Evolutionary conservation across 2,113 vertebrate species (phyloP), one percentile per base, ranked within the genome.

Genomic region (Oreotrochilus melanogaster): DNA sequence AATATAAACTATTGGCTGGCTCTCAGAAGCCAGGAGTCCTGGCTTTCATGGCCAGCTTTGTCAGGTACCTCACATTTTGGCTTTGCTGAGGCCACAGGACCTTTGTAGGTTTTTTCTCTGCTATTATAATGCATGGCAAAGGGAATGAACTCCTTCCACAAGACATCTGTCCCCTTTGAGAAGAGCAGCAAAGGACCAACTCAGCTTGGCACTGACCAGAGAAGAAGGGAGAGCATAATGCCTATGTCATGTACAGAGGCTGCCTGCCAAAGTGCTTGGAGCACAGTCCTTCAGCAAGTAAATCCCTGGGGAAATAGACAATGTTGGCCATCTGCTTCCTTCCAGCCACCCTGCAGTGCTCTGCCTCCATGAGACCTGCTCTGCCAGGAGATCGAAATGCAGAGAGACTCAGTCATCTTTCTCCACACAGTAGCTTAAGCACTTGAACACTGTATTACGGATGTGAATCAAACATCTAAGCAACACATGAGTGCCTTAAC

Each of bases 211-310:
- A 45, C 28, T 6, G 12, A 53, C 28, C 53, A n/a, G 57, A 0
- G 0, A 83, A 53, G 45, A 25, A 72, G 53, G 48, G 47, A 78
- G 62, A 69, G n/a, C 10, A 4, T 60, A 93, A 75, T 0, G 0
- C 31, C 33, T 51, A 5, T 9, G 7, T 69, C 48, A 48, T 4
- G 4, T 69, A 33, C 8, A n/a, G 25, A 51, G n/a, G 31, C 37
- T 51, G 50, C 71, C 71, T 82, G 48, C 35, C 18, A 33, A 81
- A 82, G 14, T 23, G 10, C 58, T 75, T 47, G 66, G 78, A 95
- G 53, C 35, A 47, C 39, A 76, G 39, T 53, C 35, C 45, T 14
- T 76, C 54, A 31, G 82, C 39, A 83, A 69, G 21, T 65, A 35
- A 90, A 80, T 76, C 23, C 66, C 48, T 14, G 11, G 39, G 30